Percentiles rank a stretch among this genome's conserved stretches.
These are phyloP conservation scores for Hesperophylax magnus DNA, from an alignment of 1,140 invertebrate genomes.

Conservation along the genomic window DNA sequence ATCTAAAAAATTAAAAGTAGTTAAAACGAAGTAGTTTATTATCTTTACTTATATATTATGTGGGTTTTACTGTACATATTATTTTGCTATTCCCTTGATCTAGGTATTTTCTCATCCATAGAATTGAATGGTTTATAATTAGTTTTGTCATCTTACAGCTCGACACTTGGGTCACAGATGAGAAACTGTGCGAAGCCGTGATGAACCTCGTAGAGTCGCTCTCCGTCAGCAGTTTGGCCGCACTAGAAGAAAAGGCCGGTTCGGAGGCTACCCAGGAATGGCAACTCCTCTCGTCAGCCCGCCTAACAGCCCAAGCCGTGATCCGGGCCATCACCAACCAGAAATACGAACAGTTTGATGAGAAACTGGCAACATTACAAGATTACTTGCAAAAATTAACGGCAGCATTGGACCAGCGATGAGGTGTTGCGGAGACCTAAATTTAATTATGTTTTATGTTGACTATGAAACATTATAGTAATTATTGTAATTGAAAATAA, in stretches of 20 bases:
- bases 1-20: too few species aligned
- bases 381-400: conserved; percentile 62
- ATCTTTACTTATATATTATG: too few species aligned
- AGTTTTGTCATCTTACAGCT: conserved; percentile 65
- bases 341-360: conserved; percentile 64
- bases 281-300: conserved; percentile 74
- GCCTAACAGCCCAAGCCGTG: conserved; percentile 72
- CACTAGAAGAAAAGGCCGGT: conserved; percentile 63
- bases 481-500: not conserved
- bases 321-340: conserved; percentile 69
- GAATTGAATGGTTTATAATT: too few species aligned
- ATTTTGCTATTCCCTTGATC: too few species aligned
- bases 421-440: not conserved
- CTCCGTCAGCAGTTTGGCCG: conserved; percentile 63
- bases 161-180: conserved; percentile 74
- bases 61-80: too few species aligned
- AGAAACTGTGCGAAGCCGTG: conserved; percentile 67
- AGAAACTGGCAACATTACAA: conserved; percentile 60
- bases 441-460: not conserved
- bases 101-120: too few species aligned
- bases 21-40: too few species aligned
- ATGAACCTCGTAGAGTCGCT: conserved; percentile 61
- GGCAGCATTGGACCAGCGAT: conserved; percentile 65
- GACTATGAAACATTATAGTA: not conserved
- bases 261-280: conserved; percentile 72